Percentiles rank a stretch among this genome's conserved stretches.
phyloP scores from a whole-genome alignment of 2,113 vertebrate species.

The Furnarius figulus region DNA sequence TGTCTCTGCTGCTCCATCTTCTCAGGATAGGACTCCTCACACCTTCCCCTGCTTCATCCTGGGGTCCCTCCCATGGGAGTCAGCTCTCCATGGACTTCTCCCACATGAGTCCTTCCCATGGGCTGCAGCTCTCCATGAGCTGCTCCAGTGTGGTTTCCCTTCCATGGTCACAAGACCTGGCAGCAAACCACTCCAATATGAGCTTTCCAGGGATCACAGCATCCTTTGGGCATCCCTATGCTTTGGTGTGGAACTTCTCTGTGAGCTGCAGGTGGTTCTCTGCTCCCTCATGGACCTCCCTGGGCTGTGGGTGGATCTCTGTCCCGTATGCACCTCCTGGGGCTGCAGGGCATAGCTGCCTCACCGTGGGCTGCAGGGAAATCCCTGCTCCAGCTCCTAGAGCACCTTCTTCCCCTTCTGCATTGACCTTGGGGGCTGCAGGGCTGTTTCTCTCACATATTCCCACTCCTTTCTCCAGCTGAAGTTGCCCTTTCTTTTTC shows the following conservation, averaged over 20 bases:
- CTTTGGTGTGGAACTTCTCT: no score
- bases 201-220: not conserved
- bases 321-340: rapidly evolving
- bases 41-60: not conserved
- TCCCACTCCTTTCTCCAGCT: not conserved
- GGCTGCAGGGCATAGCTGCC: not conserved
- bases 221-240: not conserved
- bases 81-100: not conserved
- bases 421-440: not conserved
- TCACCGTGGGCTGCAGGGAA: not conserved
- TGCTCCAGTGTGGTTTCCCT: not conserved
- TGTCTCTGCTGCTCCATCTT: not conserved
- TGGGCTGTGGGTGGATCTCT: not conserved
- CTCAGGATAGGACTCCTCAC: not conserved
- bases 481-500: not conserved
- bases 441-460: not conserved
- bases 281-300: not conserved
- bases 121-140: not conserved
- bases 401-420: not conserved
- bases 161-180: not conserved
- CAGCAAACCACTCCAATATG: not conserved
- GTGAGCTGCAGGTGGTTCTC: not conserved
- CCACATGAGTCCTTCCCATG: rapidly evolving
- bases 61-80: not conserved
- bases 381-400: not conserved